Evolutionary conservation across 2,888 invertebrate genomes (phyloP).

Genomic region (Anoplius nigerrimus): DNA sequence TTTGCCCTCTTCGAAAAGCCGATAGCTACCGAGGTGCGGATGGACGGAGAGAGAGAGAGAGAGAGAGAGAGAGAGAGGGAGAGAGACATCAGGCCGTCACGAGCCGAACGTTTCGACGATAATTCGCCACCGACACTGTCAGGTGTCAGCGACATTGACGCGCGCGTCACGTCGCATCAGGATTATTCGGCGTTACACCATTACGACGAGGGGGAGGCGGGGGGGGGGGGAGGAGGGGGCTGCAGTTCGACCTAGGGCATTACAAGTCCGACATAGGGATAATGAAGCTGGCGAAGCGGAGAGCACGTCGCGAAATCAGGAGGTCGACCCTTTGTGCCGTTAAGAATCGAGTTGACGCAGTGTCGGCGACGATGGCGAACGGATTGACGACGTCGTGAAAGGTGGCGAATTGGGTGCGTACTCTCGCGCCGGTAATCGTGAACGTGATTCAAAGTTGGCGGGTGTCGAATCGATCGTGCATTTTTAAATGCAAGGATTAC

Average conservation of each 20-base stretch:
- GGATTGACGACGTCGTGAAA: no score
- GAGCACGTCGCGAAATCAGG: background rate
- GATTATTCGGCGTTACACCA: constrained; percentile 5
- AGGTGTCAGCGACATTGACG: background rate
- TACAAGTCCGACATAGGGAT: constrained; percentile 14
- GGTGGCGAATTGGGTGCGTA: no score
- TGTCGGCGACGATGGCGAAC: no score
- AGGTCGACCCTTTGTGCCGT: no score
- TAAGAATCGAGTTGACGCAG: no score
- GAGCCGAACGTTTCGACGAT: constrained; percentile 26
- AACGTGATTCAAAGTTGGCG: no score
- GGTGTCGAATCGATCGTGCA: no score
- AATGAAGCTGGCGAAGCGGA: background rate
- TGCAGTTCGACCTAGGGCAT: background rate
- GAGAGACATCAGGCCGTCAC: constrained; percentile 19
- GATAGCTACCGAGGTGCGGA: no score
- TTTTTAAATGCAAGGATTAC: no score
- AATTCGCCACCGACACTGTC: constrained; percentile 6
- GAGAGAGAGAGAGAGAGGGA: constrained; percentile 7
- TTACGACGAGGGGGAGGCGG: background rate
- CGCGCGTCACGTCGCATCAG: background rate
- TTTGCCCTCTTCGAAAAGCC: background rate
- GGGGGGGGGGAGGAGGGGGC: background rate
- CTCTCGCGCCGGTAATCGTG: no score
- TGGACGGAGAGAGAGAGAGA: background rate